Evolutionary conservation across 2,888 invertebrate genomes (phyloP), one percentile per base, ranked within the genome.

Genomic region (Holacanthella duospinosa): DNA sequence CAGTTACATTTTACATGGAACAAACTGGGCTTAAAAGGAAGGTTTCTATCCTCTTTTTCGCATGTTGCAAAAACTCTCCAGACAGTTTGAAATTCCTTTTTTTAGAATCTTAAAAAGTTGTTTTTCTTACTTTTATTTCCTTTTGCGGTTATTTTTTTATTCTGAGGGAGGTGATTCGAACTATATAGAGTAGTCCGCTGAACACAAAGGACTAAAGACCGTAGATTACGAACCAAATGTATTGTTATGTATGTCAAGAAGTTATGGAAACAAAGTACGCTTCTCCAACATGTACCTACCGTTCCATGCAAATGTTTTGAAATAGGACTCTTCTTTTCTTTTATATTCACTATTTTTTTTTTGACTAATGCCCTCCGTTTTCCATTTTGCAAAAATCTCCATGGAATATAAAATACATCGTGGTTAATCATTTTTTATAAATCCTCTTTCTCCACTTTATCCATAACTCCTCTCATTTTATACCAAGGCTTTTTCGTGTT

Each of bases 321-420:
- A 48, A n/a, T 9, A 4, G 21, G 4, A 9, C 4, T 21, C 61
- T 61, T 43, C 61, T 29, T 43, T 43, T 28, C 28, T 43, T 58
- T 4, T 36, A 6, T 29, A 19, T 9, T 29, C 57, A 61, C 61
- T 55, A 53, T 62, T 62, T 56, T 54, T 43, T 28, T 44, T 43
- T 67, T 71, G 70, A 71, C 70, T 71, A 68, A 71, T 69, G 70
- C 66, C 66, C 68, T 66, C 67, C 66, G 68, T 71, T 70, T 70
- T 44, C n/a, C n/a, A n/a, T n/a, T n/a, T n/a, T n/a, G n/a, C n/a
- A n/a, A n/a, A n/a, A 43, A 12, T 29, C 36, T 26, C 55, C 25
- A 19, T 4, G 57, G 29, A 26, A 59, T 48, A 59, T 57, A 36
- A 16, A 36, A 16, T 36, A 36, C 36, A 36, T 36, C n/a, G 36